These are phyloP conservation scores for Scolanthus callimorphus DNA, from an alignment of 92 coral and sea anemone genomes.

Conservation along the genomic window DNA sequence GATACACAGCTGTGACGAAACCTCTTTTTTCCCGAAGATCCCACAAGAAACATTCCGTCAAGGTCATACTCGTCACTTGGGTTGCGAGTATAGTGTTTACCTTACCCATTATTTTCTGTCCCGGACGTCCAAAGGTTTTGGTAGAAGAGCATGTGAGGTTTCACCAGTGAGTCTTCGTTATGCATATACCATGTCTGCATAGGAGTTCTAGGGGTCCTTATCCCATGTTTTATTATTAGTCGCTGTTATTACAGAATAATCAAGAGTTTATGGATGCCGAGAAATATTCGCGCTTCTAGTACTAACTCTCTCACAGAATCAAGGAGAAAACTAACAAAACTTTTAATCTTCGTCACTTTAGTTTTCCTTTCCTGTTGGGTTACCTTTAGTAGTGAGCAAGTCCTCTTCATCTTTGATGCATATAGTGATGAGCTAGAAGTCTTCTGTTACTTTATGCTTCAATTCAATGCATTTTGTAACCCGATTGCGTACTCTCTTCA, in stretches of 20 bases:
- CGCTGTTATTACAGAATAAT: neutral
- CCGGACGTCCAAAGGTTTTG: neutral
- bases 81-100: neutral
- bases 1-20: neutral
- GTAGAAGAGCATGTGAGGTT: neutral
- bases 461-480: neutral
- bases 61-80: neutral
- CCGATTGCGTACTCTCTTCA: neutral
- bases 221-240: neutral
- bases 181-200: neutral
- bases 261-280: neutral
- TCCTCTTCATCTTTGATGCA: neutral
- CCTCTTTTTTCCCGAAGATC: neutral
- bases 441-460: neutral
- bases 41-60: neutral
- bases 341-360: neutral
- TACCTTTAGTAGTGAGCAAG: neutral
- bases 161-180: neutral
- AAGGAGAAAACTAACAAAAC: neutral
- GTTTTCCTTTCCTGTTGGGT: neutral
- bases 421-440: neutral
- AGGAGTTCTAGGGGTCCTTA: neutral
- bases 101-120: neutral
- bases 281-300: neutral
- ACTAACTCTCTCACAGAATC: neutral